Base-by-base conservation (phyloP, 1,140 invertebrate genomes). In the Leptonema lineaticorne region DNA sequence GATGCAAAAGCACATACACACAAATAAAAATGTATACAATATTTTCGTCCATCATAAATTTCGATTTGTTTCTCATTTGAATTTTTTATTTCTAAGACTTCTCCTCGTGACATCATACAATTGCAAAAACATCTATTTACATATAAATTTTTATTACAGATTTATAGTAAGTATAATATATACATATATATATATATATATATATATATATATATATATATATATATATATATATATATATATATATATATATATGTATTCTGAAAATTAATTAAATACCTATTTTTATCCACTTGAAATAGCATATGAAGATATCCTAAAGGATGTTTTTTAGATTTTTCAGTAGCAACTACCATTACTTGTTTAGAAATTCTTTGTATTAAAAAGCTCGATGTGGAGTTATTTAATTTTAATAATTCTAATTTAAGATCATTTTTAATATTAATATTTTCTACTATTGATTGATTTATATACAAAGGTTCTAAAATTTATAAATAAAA, bases 1-100 rank as follows among this genome's bases (percentile, higher is more conserved):
- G 89, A 90, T n/a, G 88, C 87, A 82, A 93, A 90, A 50, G 90
- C 90, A 80, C 88, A 89, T 27, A 92, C 80, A 76, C 90, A 92
- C n/a, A 90, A 86, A 79, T 91, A 92, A 78, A 85, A 88, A 75
- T 88, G 86, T 29, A 85, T 77, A 72, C 86, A 88, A 69, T 79
- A 78, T 69, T 30, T 41, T 41, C 37, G 2, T 41, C 37, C 9
- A 16, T 41, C 16, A 16, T 41, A 16, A 3, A 41, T 11, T 41
- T 41, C 16, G n/a, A 41, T 41, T 41, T 14, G 3, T 41, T 41
- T 41, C 37, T 41, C 37, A 11, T 5, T 33, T 5, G 30, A 9
- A 4, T 11, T 63, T 20, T 33, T 63, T 45, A 29, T 59, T 71
- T 68, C 50, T 71, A 11, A 33, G 20, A 59, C 46, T 59, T 69